Conservation (phyloP, 2,888 invertebrate species). For the Nasonovia ribisnigri region DNA sequence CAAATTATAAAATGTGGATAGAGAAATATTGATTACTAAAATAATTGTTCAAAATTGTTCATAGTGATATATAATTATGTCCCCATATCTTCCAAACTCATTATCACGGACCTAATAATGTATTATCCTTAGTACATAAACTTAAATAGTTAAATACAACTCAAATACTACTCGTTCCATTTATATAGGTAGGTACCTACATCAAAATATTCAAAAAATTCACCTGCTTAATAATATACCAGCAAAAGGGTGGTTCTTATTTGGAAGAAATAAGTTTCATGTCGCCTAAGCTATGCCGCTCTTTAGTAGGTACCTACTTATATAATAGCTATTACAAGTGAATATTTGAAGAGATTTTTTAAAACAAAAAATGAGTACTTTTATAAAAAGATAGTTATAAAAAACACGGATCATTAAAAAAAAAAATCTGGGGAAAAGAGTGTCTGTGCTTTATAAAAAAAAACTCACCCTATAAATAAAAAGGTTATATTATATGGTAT, state of each 20-base stretch:
- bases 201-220: no score
- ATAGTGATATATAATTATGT: no score
- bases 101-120: no score
- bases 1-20: no score
- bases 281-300: not conserved
- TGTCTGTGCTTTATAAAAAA: not conserved
- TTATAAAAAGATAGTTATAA: not conserved
- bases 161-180: no score
- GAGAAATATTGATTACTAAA: no score
- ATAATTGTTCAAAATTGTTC: no score
- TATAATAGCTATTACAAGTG: not conserved
- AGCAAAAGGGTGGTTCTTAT: not conserved
- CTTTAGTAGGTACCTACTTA: not conserved
- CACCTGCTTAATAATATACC: no score
- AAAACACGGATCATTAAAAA: not conserved
- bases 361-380: not conserved
- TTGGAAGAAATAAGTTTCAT: not conserved
- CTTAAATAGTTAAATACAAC: no score
- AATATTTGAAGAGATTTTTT: not conserved
- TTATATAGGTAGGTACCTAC: no score
- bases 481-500: not conserved
- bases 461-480: not conserved
- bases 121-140: no score
- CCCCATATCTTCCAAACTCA: no score
- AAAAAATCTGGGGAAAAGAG: not conserved